Evolutionary conservation across 37 sponge, comb jelly and placozoan species (phyloP).

Genomic region (Chondrosia reniformis): DNA sequence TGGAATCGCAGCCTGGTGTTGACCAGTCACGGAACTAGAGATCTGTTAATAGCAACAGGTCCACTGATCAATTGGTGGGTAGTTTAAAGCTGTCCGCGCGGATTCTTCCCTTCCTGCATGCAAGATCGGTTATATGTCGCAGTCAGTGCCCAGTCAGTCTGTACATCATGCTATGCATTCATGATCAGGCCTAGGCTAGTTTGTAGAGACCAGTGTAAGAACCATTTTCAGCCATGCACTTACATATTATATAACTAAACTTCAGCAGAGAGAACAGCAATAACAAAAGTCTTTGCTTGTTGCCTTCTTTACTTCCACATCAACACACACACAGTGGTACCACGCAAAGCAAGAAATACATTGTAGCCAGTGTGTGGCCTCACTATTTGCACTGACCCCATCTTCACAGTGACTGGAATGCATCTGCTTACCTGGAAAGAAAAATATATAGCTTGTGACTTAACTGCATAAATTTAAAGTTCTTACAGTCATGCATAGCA

Average conservation of each 20-base stretch:
- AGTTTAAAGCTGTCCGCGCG: no score
- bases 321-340: neutral
- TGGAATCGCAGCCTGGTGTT: no score
- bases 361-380: neutral
- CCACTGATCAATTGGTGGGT: no score
- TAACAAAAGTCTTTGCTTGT: neutral
- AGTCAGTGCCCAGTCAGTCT: neutral
- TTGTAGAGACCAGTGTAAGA: neutral
- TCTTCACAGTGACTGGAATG: neutral
- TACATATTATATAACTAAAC: neutral
- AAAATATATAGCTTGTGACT: neutral
- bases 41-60: no score
- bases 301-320: neutral
- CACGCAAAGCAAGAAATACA: neutral
- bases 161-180: neutral
- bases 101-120: neutral
- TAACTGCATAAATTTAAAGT: neutral
- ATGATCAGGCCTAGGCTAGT: neutral
- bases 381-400: neutral
- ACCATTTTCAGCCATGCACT: neutral
- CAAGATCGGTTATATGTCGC: neutral
- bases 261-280: neutral
- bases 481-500: no score
- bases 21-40: no score
- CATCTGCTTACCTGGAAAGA: neutral